Conservation (phyloP, 2,888 invertebrate genomes). For the Baccha elongata region DNA sequence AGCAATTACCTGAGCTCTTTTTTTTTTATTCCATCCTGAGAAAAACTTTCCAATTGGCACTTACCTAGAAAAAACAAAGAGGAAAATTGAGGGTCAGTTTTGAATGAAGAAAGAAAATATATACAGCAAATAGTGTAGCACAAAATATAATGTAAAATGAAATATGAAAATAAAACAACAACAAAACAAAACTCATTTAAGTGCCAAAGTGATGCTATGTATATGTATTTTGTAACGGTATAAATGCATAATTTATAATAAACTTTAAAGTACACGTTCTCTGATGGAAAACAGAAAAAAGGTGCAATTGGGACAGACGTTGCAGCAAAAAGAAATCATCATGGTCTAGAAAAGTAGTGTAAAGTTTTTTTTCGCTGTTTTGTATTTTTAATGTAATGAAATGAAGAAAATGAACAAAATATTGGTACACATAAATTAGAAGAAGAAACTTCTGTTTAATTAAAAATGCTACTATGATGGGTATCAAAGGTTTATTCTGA, state of each 20-base stretch:
- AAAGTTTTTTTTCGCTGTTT: constrained; percentile 2
- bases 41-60: constrained; percentile 59
- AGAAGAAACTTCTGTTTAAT: constrained; percentile 43
- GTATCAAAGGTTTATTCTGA: constrained; percentile 16
- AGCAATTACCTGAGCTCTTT: constrained; percentile 52
- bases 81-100: constrained; percentile 52
- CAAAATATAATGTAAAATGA: constrained; percentile 30
- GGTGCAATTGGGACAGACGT: constrained; percentile 16
- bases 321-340: constrained; percentile 19
- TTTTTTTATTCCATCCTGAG: constrained; percentile 15
- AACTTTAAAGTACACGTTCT: not conserved
- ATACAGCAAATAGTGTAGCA: constrained; percentile 26
- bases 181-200: constrained; percentile 48
- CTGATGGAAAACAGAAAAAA: not conserved
- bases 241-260: not conserved
- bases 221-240: not conserved
- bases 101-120: constrained; percentile 12
- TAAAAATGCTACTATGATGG: constrained; percentile 34
- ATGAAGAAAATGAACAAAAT: constrained; percentile 14
- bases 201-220: constrained; percentile 10
- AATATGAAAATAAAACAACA: constrained; percentile 17
- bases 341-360: not conserved
- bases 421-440: constrained; percentile 52
- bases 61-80: constrained; percentile 52
- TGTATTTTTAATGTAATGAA: not conserved